Conservation (phyloP, 2,797 vertebrate genomes). For the Hozukius guyotensis region DNA sequence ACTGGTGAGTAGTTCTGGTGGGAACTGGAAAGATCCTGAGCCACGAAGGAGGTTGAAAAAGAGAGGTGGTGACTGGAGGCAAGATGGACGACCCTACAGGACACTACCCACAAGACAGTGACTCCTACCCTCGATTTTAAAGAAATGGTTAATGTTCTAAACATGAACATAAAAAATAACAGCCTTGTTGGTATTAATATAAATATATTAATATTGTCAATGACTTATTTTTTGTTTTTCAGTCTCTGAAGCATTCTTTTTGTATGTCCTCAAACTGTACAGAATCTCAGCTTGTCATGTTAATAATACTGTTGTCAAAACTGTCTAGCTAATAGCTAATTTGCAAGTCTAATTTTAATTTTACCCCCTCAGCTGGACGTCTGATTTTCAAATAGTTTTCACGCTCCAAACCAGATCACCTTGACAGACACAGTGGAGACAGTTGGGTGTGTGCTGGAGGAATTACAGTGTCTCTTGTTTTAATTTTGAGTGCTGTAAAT, state of each 20-base stretch:
- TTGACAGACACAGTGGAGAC: constrained; percentile 24
- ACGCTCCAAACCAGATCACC: constrained; percentile 57
- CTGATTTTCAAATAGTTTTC: constrained; percentile 40
- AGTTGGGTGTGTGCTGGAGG: constrained; percentile 41
- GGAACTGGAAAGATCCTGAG: constrained; percentile 70
- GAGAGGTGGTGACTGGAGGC: constrained; percentile 28
- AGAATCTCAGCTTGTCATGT: constrained; percentile 78
- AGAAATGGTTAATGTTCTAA: constrained; percentile 82
- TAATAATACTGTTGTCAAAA: constrained; percentile 74
- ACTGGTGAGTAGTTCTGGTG: constrained; percentile 66
- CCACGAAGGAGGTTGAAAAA: constrained; percentile 25
- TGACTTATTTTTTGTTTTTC: constrained; percentile 74
- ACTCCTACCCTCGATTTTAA: constrained; percentile 80
- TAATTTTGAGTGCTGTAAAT: constrained; percentile 69
- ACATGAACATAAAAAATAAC: constrained; percentile 79
- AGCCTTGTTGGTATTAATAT: constrained; percentile 88
- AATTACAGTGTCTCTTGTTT: constrained; percentile 59
- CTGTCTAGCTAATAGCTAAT: constrained; percentile 70
- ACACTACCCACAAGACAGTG: constrained; percentile 67
- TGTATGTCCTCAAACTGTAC: constrained; percentile 82
- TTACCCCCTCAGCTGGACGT: constrained; percentile 29
- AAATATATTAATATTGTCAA: constrained; percentile 85
- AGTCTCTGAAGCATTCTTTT: constrained; percentile 73
- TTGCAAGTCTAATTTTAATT: constrained; percentile 62
- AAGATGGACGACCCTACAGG: constrained; percentile 46